Conservation (phyloP, 2,888 invertebrate species). For the Leptinotarsa rubiginosa region DNA sequence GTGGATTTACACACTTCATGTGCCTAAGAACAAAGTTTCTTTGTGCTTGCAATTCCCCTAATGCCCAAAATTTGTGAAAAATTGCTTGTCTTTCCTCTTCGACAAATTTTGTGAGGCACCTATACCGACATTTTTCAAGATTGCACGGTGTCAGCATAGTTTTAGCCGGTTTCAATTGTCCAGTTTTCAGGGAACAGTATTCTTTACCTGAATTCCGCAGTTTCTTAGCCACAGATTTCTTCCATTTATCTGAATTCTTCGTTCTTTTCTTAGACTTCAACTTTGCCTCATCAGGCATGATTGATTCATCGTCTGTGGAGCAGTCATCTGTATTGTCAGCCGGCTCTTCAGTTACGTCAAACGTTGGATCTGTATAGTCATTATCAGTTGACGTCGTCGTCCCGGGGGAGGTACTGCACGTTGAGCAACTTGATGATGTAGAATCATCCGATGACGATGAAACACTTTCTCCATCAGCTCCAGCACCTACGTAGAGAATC, state of each 20-base stretch:
- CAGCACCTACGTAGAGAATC: background rate
- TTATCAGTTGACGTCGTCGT: background rate
- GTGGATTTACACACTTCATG: background rate
- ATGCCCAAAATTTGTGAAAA: background rate
- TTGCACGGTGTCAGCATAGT: background rate
- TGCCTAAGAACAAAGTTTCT: background rate
- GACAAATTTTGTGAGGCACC: background rate
- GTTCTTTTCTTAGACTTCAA: background rate
- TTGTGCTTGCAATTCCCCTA: background rate
- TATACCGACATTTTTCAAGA: background rate
- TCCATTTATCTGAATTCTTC: background rate
- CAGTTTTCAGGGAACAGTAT: background rate
- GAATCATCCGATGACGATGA: background rate
- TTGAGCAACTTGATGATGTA: conserved; percentile 8
- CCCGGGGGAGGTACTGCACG: background rate
- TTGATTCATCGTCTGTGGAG: background rate
- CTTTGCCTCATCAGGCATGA: background rate
- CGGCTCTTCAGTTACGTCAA: background rate
- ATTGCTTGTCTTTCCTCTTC: background rate
- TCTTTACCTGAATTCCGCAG: conserved; percentile 1
- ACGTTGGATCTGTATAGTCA: background rate
- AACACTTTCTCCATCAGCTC: conserved; percentile 1
- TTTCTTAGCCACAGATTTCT: conserved; percentile 6
- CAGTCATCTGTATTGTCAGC: background rate
- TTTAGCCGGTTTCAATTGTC: conserved; percentile 8